Conservation (phyloP, 2,113 vertebrate species). For the Thunnus thynnus region DNA sequence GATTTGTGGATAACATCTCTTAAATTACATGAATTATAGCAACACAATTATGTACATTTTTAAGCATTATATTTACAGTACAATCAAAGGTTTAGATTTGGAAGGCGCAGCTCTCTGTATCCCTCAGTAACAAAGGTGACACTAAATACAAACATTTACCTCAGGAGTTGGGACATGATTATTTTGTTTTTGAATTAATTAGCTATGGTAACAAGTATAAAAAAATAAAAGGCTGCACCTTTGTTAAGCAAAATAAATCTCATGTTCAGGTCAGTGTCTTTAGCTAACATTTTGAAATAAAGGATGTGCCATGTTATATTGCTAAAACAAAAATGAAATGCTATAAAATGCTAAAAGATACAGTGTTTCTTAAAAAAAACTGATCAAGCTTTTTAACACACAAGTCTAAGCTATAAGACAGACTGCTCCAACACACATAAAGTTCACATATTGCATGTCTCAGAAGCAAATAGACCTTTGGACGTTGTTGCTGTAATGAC, state of each 20-base stretch:
- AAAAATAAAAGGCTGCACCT: conserved; percentile 35
- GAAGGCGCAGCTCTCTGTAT: conserved; percentile 32
- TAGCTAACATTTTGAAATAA: conserved; percentile 38
- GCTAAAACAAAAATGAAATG: conserved; percentile 39
- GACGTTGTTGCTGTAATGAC: conserved; percentile 12
- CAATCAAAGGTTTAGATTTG: conserved; percentile 62
- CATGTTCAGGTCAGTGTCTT: conserved; percentile 62
- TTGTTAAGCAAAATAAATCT: conserved; percentile 33
- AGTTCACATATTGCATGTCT: conserved; percentile 50
- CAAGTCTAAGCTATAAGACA: conserved; percentile 19
- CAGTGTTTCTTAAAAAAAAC: conserved; percentile 70
- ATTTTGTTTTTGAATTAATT: neutral
- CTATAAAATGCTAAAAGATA: conserved; percentile 53
- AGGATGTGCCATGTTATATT: conserved; percentile 62
- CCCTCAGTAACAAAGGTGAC: conserved; percentile 22
- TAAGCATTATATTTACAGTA: conserved; percentile 81
- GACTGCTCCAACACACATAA: conserved; percentile 16
- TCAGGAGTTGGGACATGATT: neutral
- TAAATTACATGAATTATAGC: conserved; percentile 72
- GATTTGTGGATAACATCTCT: conserved; percentile 38
- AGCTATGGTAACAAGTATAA: conserved; percentile 7
- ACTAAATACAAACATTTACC: conserved; percentile 25
- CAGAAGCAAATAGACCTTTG: conserved; percentile 10
- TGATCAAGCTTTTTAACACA: conserved; percentile 50
- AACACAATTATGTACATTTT: conserved; percentile 76